Base-by-base conservation (phyloP, 2,888 invertebrate genomes). In the Crematogaster levior region DNA sequence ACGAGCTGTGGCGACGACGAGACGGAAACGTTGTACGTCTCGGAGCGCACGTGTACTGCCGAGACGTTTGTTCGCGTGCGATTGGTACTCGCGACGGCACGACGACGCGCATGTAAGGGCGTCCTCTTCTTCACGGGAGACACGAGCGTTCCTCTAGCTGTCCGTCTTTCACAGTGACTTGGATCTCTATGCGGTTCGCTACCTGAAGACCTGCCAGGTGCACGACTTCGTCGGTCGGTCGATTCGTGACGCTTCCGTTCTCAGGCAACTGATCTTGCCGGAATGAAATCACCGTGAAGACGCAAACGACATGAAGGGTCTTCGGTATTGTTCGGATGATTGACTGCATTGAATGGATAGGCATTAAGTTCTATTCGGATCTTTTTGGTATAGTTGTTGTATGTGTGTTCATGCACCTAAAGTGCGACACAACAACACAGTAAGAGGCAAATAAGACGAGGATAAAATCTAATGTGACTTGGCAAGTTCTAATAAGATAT, bases 71-170 rank as follows among this genome's bases (percentile, higher is more conserved):
- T 82, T 89, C 89, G 87, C 89, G 85, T 86, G 84, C 87, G 85
- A 90, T 88, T 90, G 88, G 89, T 88, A 86, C 85, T 82, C 75
- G 85, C 77, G 53, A 81, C 84, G 72, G 83, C 40, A 30, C 86
- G 89, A 89, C 88, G 89, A 90, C 90, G 63, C 43, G 90, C 89
- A 89, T 86, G 89, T 86, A 88, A 90, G 65, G 81, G 24, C 68
- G 79, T 70, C 63, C 84, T 86, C 83, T 82, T 80, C 85, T 83
- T 82, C 65, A 58, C 84, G 68, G 84, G 75, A 68, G n/a, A 37
- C 48, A 37, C 48, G 75, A 37, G 27, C n/a, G 74, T 74, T 46
- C n/a, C 37, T 18, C 48, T n/a, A 40, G 34, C 21, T 66, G 81
- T 75, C 79, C 63, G 27, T 61, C 73, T 77, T 43, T 40, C 56